phyloP scores from a whole-genome alignment of 2,888 invertebrate species.

The Sphaeridia pumilis region DNA sequence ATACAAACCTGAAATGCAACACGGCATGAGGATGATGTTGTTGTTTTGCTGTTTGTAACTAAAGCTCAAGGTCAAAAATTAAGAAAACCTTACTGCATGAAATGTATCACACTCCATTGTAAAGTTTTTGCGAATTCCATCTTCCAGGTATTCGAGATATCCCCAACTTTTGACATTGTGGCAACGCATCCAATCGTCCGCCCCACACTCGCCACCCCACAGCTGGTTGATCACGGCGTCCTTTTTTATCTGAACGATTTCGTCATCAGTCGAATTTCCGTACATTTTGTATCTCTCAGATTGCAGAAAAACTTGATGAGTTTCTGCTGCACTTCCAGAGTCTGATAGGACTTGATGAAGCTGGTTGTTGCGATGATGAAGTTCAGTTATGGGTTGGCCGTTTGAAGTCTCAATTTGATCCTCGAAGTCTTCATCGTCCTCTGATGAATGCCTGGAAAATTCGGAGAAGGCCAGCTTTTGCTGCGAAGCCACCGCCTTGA shows the following conservation, averaged over 20 bases:
- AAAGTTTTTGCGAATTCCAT: conserved; percentile 7
- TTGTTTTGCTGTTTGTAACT: not conserved
- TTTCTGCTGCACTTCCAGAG: too few species aligned
- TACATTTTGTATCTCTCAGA: not conserved
- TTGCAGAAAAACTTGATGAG: too few species aligned
- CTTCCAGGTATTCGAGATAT: not conserved
- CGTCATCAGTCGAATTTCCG: not conserved
- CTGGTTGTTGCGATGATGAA: too few species aligned
- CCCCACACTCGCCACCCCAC: conserved; percentile 9
- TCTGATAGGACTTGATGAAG: too few species aligned
- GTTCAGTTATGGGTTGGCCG: too few species aligned
- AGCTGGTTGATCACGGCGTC: conserved; percentile 8
- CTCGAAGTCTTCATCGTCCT: not conserved
- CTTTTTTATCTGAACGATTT: conserved; percentile 1
- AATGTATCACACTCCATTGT: conserved; percentile 12
- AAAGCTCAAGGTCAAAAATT: not conserved
- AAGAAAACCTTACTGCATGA: not conserved
- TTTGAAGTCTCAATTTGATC: too few species aligned
- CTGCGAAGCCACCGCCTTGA: not conserved
- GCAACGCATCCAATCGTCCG: conserved; percentile 8
- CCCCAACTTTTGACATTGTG: conserved; percentile 1
- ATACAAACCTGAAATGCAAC: conserved; percentile 5
- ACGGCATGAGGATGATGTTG: not conserved
- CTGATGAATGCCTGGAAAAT: not conserved
- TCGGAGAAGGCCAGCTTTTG: not conserved